These are phyloP conservation scores for Dromius quadrimaculatus DNA, from an alignment of 2,888 invertebrate species.

Conservation along the genomic window DNA sequence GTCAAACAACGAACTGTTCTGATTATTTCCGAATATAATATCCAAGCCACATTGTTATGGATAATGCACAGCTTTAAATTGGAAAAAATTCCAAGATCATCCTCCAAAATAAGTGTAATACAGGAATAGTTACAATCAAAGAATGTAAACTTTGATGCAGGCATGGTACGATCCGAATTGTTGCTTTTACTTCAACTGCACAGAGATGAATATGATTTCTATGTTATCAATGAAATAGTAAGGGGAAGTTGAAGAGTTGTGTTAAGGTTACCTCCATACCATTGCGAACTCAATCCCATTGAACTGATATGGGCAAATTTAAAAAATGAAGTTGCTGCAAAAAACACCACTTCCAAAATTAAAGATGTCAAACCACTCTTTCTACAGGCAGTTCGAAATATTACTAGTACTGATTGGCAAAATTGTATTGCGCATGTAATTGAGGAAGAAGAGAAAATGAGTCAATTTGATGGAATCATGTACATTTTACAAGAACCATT, in stretches of 20 bases:
- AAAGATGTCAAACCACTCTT: background rate
- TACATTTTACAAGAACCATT: too few relatives aligned
- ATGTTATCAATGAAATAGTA: background rate
- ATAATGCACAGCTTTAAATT: conserved; percentile 42
- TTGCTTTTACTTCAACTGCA: background rate
- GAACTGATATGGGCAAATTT: background rate
- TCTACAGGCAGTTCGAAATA: background rate
- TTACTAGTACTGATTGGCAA: background rate
- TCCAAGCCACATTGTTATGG: too few relatives aligned
- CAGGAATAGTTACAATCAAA: background rate
- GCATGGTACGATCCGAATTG: background rate
- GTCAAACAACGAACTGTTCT: too few relatives aligned
- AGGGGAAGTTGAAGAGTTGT: background rate
- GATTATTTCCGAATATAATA: too few relatives aligned
- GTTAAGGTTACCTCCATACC: background rate
- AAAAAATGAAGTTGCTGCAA: background rate
- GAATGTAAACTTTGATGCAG: background rate
- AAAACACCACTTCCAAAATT: background rate
- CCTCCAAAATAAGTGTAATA: conserved; percentile 36
- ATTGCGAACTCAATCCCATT: background rate
- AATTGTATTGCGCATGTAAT: background rate
- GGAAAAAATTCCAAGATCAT: conserved; percentile 33
- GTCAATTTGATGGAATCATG: too few relatives aligned
- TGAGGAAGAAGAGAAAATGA: background rate
- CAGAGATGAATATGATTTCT: too few relatives aligned